Evolutionary conservation across 1,140 invertebrate genomes (phyloP), one percentile per base, ranked within the genome.

Genomic region (Muscidifurax raptorellus): DNA sequence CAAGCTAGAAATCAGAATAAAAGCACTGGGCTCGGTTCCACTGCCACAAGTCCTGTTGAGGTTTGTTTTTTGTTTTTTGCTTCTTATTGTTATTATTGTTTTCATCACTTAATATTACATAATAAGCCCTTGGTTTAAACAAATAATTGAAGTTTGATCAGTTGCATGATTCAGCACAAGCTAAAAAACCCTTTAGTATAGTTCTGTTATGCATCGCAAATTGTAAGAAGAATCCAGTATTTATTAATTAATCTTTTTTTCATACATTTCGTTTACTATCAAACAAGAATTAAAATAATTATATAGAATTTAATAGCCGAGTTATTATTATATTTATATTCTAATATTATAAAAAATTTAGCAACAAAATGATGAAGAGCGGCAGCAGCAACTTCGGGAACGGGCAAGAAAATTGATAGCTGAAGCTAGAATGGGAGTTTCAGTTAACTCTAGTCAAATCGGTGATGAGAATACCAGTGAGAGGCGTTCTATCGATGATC

Each of bases 321-420:
- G 32, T 32, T 32, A 32, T 32, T 40, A 40, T 40, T 40, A 40
- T 40, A 40, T 32, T 32, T 4, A n/a, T 69, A 69, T 69, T 69
- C 5, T n/a, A 30, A 28, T 69, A 69, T 13, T 18, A 69, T 28
- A 10, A 27, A 13, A 30, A 28, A 69, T 83, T 30, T 72, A 89
- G 87, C 69, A 84, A 28, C 90, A 95, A 94, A 94, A 93, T 85
- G 95, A 98, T 90, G 96, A 97, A 85, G 97, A 98, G 87, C 94
- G 97, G 86, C 97, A 98, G 89, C 95, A 96, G 83, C 95, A 96
- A 86, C 91, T 99, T 74, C 93, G 97, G 32, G 98, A 99, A 93
- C 94, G 98, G 90, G 98, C 98, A 71, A 95, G 97, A 86, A 95
- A 96, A 89, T 93, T 99, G 66, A 98, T 99, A 84, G 97, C 97